Evolutionary conservation across 2,113 vertebrate genomes (phyloP).

Genomic region (Megaleporinus macrocephalus): DNA sequence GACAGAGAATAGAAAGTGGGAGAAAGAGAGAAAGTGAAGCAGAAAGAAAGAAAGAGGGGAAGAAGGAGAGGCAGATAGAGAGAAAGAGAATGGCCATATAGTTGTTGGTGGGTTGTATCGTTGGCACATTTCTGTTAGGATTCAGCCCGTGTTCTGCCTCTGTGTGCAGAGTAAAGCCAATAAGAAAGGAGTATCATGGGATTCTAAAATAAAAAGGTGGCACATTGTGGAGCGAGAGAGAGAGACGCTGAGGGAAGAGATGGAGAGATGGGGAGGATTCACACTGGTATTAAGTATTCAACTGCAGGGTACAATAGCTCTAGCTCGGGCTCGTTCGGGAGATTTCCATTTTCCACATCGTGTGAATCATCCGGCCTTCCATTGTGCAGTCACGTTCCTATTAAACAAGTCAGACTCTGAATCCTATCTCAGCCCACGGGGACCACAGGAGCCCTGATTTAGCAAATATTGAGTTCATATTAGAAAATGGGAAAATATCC

Average conservation of each 20-base stretch:
- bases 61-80: neutral
- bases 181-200: conserved; percentile 67
- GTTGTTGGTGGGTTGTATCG: conserved; percentile 41
- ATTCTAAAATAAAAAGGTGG: conserved; percentile 62
- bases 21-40: neutral
- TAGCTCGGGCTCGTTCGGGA: conserved; percentile 53
- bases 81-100: neutral
- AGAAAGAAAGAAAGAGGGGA: neutral
- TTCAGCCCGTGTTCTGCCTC: conserved; percentile 65
- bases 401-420: conserved; percentile 54
- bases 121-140: conserved; percentile 59
- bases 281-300: conserved; percentile 67
- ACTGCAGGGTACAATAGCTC: conserved; percentile 57
- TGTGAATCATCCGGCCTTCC: conserved; percentile 62
- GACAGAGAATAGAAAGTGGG: neutral
- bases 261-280: conserved; percentile 57
- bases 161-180: conserved; percentile 68
- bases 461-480: conserved; percentile 50
- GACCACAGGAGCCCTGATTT: conserved; percentile 54
- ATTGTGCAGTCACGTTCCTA: conserved; percentile 61
- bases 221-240: conserved; percentile 49
- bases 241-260: conserved; percentile 28
- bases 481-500: conserved; percentile 51
- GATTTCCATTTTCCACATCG: conserved; percentile 64
- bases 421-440: conserved; percentile 55